phyloP scores from a whole-genome alignment of 2,113 vertebrate genomes.

The Phaethornis superciliosus region DNA sequence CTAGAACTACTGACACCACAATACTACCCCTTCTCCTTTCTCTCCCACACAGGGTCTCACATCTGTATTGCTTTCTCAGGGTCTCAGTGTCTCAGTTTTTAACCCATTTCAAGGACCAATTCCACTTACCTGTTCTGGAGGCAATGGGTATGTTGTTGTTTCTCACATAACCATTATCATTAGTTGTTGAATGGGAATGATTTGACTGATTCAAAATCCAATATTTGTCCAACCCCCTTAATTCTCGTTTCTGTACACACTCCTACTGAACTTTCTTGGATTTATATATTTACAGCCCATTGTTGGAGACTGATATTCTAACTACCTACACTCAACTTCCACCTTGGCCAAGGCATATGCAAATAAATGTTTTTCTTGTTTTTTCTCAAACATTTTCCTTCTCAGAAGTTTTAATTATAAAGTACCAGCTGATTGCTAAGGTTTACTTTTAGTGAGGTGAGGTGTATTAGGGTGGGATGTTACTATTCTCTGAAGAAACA shows the following conservation, averaged over 20 bases:
- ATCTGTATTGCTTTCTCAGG: not conserved
- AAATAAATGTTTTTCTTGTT: not conserved
- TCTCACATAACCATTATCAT: not conserved
- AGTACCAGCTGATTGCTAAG: not conserved
- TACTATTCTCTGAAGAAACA: not conserved
- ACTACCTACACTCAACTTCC: not conserved
- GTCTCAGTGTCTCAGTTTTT: not conserved
- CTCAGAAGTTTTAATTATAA: not conserved
- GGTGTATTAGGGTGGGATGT: not conserved
- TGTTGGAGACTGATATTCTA: not conserved
- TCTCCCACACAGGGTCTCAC: not conserved
- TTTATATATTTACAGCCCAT: not conserved
- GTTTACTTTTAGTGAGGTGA: not conserved
- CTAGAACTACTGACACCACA: not conserved
- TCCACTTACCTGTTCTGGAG: not conserved
- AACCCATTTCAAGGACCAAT: not conserved
- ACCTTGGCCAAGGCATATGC: rapidly evolving
- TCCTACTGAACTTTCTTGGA: not conserved
- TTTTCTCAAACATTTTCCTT: not conserved
- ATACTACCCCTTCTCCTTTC: not conserved
- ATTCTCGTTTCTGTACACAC: not conserved
- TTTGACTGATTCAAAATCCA: not conserved
- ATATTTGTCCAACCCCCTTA: not conserved
- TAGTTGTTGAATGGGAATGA: not conserved
- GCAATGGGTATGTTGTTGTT: not conserved